Conservation (phyloP, 2,113 vertebrate genomes). For the Craseonycteris thonglongyai region DNA sequence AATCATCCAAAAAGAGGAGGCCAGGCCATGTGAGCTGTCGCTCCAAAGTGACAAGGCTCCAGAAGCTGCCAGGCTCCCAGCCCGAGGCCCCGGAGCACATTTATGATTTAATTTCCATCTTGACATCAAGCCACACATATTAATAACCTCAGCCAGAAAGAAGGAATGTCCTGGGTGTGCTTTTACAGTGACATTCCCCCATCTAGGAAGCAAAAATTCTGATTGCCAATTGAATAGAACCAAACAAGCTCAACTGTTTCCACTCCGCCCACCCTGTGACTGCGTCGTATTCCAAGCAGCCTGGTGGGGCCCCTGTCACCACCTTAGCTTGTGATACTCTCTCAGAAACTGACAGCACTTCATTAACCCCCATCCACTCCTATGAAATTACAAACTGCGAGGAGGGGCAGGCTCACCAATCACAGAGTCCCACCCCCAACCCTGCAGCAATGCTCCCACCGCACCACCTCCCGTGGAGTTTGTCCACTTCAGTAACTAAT, state of each 20-base stretch:
- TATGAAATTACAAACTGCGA: not conserved
- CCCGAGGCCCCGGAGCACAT: slow-evolving; percentile 62
- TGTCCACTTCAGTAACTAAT: not conserved
- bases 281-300: slow-evolving; percentile 58
- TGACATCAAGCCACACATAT: slow-evolving; percentile 80
- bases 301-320: slow-evolving; percentile 51
- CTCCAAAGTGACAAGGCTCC: slow-evolving; percentile 79
- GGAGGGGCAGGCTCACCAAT: not conserved
- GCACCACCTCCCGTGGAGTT: accelerated
- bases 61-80: slow-evolving; percentile 73
- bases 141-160: slow-evolving; percentile 78
- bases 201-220: slow-evolving; percentile 62
- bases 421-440: too few relatives aligned
- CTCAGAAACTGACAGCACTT: slow-evolving; percentile 59
- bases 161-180: slow-evolving; percentile 74
- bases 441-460: not conserved
- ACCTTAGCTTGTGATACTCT: slow-evolving; percentile 53
- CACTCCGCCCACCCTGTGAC: slow-evolving; percentile 57
- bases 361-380: slow-evolving; percentile 52
- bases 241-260: slow-evolving; percentile 66
- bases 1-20: slow-evolving; percentile 79
- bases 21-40: slow-evolving; percentile 70
- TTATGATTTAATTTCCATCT: slow-evolving; percentile 82
- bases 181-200: slow-evolving; percentile 70
- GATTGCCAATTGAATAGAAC: slow-evolving; percentile 79